A percentile compares a stretch with the other conserved stretches of the same genome.
Conservation (phyloP, 1,140 invertebrate genomes). For the Chrysoperla carnea region DNA sequence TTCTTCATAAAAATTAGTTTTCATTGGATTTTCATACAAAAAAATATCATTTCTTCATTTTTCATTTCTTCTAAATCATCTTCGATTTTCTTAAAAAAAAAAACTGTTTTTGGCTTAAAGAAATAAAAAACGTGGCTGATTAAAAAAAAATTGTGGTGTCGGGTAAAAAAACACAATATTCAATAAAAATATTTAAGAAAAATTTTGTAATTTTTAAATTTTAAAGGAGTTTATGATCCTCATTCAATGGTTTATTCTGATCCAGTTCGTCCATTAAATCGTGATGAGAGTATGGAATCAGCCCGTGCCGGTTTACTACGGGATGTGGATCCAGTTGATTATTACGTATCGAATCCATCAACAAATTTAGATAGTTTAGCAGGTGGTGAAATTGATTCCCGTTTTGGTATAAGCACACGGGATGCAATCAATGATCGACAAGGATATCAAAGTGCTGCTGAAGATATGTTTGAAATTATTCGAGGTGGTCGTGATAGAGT, state of each 20-base stretch:
- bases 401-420: conserved; percentile 37
- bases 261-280: conserved; percentile 25
- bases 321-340: conserved; percentile 43
- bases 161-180: no score
- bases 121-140: no score
- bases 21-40: no score
- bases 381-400: conserved; percentile 36
- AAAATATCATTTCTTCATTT: no score
- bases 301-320: conserved; percentile 38
- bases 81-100: no score
- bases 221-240: not conserved
- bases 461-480: conserved; percentile 16
- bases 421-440: conserved; percentile 14
- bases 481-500: conserved; percentile 20
- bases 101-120: no score
- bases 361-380: conserved; percentile 25
- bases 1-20: no score
- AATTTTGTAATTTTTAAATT: not conserved
- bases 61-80: no score
- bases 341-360: conserved; percentile 29
- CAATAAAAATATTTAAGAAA: not conserved
- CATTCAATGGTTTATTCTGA: not conserved
- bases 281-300: conserved; percentile 35
- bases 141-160: no score
- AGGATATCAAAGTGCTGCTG: conserved; percentile 16